Base-by-base conservation (phyloP, 2,797 vertebrate genomes). In the Anableps anableps region DNA sequence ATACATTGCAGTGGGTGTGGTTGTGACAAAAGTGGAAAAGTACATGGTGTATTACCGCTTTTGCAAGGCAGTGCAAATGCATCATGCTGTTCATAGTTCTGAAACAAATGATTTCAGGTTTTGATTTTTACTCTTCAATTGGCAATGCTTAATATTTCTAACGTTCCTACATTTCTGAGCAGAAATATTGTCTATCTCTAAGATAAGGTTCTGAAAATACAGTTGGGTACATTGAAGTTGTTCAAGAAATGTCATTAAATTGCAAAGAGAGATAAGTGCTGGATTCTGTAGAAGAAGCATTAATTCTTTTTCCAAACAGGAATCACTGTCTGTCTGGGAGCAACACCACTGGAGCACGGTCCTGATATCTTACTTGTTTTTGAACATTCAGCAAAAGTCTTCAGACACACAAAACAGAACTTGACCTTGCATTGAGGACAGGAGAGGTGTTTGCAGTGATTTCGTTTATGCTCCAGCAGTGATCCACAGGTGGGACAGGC, bases 331-430 rank as follows among this genome's bases (percentile, higher is more conserved):
- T 92, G 87, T 66, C 90, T 78, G 0, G 79, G 82, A 13, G 89
- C 74, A 0, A 87, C 81, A 0, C 86, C 84, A 21, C 80, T 50
- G 34, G 70, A 64, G 55, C 83, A 93, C 0, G 4, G 3, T 0
- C 0, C 0, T 11, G 14, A 60, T 26, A 29, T 29, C 5, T 0
- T 0, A 26, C 66, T 72, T 38, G 77, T 78, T 78, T 47, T 60
- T 3, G 21, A 38, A 70, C 3, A 91, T 9, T 75, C 58, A 1
- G 0, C 0, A 1, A 45, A 86, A 34, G 64, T 50, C 47, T 91
- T 88, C 36, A 91, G 77, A 9, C 94, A 93, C 2, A 91, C 86
- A 16, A 94, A 94, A 45, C 94, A 94, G 75, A 94, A 92, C 74
- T 87, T 10, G 4, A 75, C 60, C 0, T 76, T 64, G 41, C 93